Conservation (phyloP, 2,888 invertebrate species). For the Noctua janthe region DNA sequence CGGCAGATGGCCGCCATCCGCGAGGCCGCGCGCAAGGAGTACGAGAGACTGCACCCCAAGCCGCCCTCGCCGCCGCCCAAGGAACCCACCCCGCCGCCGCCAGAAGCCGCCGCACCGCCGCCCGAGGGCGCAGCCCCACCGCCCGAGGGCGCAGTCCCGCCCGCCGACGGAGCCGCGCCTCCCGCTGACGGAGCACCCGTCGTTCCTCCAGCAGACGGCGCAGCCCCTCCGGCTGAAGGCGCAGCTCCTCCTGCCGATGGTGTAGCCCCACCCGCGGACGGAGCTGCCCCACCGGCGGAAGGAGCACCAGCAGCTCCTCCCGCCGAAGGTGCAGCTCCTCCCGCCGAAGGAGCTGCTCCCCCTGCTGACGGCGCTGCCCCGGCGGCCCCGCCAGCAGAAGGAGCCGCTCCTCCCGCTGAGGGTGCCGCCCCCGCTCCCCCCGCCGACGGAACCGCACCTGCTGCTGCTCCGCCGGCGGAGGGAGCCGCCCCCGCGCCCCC, state of each 20-base stretch:
- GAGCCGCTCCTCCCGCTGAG: constrained; percentile 65
- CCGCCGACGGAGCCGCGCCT: constrained; percentile 71
- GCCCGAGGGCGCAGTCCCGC: constrained; percentile 71
- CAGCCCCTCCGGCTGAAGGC: constrained; percentile 68
- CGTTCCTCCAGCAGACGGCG: constrained; percentile 60
- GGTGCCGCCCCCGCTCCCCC: constrained; percentile 72
- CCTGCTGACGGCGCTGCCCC: constrained; percentile 75
- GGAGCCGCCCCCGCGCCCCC: constrained; percentile 73
- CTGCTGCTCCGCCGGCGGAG: constrained; percentile 72
- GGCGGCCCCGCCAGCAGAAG: constrained; percentile 65
- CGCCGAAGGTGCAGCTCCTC: constrained; percentile 63
- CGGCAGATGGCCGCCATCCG: constrained; percentile 72
- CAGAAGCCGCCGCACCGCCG: constrained; percentile 69
- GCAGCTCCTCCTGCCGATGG: constrained; percentile 72
- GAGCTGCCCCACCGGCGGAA: constrained; percentile 73
- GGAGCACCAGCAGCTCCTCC: constrained; percentile 61
- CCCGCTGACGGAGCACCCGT: constrained; percentile 71
- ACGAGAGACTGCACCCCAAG: constrained; percentile 66
- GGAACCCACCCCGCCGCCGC: constrained; percentile 70
- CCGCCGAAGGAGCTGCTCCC: constrained; percentile 70
- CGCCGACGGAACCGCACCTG: constrained; percentile 67
- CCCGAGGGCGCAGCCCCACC: constrained; percentile 72
- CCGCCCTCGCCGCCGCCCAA: constrained; percentile 63
- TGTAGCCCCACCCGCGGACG: constrained; percentile 74
- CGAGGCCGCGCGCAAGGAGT: constrained; percentile 78